These are phyloP conservation scores for Sceliomorpha sp. DNA, from an alignment of 2,888 invertebrate genomes.

Conservation along the genomic window DNA sequence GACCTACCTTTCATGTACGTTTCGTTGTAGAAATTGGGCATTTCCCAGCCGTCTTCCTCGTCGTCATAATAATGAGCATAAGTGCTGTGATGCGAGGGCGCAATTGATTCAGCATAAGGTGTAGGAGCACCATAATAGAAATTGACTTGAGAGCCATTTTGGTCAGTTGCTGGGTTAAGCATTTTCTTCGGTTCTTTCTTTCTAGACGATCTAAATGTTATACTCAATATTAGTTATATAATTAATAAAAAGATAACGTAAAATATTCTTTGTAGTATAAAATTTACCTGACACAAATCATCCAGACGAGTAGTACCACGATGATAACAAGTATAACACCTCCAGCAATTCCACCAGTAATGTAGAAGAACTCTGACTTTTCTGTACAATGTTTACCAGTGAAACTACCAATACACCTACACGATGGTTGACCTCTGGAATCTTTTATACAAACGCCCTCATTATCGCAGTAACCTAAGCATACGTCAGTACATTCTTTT, in stretches of 20 bases:
- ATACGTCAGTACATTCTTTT: constrained; percentile 90
- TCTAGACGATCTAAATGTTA: constrained; percentile 85
- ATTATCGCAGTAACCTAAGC: constrained; percentile 92
- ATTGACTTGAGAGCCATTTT: constrained; percentile 96
- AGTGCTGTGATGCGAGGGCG: constrained; percentile 96
- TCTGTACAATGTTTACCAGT: constrained; percentile 93
- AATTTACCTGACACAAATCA: constrained; percentile 93
- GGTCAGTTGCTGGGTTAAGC: constrained; percentile 92
- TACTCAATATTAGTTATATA: no score
- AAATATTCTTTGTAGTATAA: not conserved
- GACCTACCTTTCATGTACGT: constrained; percentile 94
- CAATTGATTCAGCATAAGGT: constrained; percentile 96
- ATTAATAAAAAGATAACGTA: constrained; percentile 14
- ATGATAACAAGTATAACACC: constrained; percentile 96
- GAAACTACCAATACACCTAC: constrained; percentile 95
- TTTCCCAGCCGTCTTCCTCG: constrained; percentile 98
- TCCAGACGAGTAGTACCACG: constrained; percentile 96
- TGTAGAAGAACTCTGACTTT: constrained; percentile 97
- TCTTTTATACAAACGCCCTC: constrained; percentile 94
- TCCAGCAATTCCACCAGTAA: constrained; percentile 95
- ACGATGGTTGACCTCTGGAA: constrained; percentile 90
- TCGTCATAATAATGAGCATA: constrained; percentile 98
- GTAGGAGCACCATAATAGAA: constrained; percentile 97
- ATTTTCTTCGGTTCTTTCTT: constrained; percentile 96
- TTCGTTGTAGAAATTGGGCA: constrained; percentile 98